Evolutionary conservation across 2,797 vertebrate species (phyloP), one percentile per base, ranked within the genome.

Genomic region (Takifugu ocellatus): DNA sequence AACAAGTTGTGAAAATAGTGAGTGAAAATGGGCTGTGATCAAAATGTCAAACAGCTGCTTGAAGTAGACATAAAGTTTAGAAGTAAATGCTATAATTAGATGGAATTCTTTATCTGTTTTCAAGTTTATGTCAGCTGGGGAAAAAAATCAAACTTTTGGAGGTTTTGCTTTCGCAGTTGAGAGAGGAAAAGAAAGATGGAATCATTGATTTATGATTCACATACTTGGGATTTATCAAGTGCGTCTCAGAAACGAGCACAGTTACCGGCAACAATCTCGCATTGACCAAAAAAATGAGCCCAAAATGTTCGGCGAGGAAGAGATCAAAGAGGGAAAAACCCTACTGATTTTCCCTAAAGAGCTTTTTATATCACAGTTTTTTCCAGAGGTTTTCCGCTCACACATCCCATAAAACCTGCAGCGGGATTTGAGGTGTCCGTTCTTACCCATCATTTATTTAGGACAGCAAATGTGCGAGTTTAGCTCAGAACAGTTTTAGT

Each of bases 301-400:
- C 1, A 26, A 17, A 53, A n/a, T 36, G 61, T 76, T 65, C 54
- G 10, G 7, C 12, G 48, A 56, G 56, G 55, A 46, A 49, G 31
- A 54, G 78, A 59, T 70, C 72, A 74, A 57, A 73, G 49, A 68
- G 46, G 57, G 54, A 54, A 53, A 67, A 51, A 21, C 21, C 25
- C 0, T 24, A 4, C 11, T 49, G 54, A 58, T 61, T 49, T 56
- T 70, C 54, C 60, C 65, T 1, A 3, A 51, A 66, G 60, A 51
- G 31, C 25, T 0, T 27, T 33, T 55, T 64, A 39, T 8, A 24
- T 25, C 2, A 5, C 25, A 7, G 25, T 33, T 14, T 56, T 45
- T 69, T 65, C 60, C 70, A 73, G 44, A 31, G 46, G 1, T 51
- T 16, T 51, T 62, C 71, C 68, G 57, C 75, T 26, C 56, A 4